Evolutionary conservation across 2,113 vertebrate genomes (phyloP).

Genomic region (Platysternon megacephalum): DNA sequence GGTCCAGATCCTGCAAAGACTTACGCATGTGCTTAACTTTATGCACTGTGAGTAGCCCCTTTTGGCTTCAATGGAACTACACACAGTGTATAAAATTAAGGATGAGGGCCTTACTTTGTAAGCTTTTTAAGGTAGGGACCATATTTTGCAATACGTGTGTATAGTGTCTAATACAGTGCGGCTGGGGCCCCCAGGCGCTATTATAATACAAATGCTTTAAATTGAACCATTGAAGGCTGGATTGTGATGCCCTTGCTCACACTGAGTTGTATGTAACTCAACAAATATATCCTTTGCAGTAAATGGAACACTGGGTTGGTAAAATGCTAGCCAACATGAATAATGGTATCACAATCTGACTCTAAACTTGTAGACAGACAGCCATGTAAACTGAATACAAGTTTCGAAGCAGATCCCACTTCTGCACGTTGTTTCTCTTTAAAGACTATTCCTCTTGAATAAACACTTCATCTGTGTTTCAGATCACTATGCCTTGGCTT

Average conservation of each 20-base stretch:
- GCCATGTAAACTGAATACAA: not conserved
- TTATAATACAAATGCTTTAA: not conserved
- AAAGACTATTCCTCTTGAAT: not conserved
- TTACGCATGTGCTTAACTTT: constrained; percentile 51
- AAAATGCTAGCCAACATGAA: not conserved
- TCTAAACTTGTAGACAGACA: not conserved
- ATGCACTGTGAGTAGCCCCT: not conserved
- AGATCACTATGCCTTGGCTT: not conserved
- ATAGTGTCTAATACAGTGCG: not conserved
- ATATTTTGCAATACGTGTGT: not conserved
- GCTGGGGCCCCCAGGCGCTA: not conserved
- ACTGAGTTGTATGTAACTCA: not conserved
- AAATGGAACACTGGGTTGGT: not conserved
- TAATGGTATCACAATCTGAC: not conserved
- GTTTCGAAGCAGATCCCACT: not conserved
- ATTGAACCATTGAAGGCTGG: not conserved
- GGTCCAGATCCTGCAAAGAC: constrained; percentile 9
- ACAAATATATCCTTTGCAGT: not conserved
- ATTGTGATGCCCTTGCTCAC: not conserved
- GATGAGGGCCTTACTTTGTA: not conserved
- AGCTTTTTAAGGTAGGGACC: not conserved
- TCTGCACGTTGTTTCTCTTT: not conserved
- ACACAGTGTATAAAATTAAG: not conserved
- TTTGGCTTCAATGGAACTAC: constrained; percentile 49
- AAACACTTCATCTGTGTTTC: not conserved